Evolutionary conservation across 2,113 vertebrate species (phyloP), one percentile per base, ranked within the genome.

Genomic region (Mustela nigripes): DNA sequence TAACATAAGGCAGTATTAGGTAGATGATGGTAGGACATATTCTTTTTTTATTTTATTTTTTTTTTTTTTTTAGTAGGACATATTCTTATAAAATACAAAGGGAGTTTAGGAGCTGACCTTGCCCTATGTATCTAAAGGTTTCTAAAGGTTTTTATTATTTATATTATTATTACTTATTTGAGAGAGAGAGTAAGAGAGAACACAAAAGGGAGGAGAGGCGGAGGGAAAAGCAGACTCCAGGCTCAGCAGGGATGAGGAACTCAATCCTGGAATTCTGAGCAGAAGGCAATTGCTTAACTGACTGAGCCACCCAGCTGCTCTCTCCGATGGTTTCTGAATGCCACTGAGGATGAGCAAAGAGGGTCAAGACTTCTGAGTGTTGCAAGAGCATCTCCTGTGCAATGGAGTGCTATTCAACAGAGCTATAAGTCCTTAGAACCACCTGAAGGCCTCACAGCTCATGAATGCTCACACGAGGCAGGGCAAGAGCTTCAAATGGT

Each of bases 351-450:
- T 67, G 42, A 84, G 33, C 65, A 89, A 74, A n/a, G 45, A 39
- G 2, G 31, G 19, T 31, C 63, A 65, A 36, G 69, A 42, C 67
- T 79, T 88, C 2, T 24, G 56, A 36, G 53, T 14, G n/a, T 62
- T 39, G 7, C 36, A 67, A 31, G 67, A 10, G 8, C 19, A 42
- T 39, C 56, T 73, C 11, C 58, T 50, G n/a, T 22, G 39, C 18
- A 24, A 0, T 8, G 26, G 36, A 76, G n/a, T 0, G 0, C 39
- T 24, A 8, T 6, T 69, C 8, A 2, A 1, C 16, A 1, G 4
- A 89, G 65, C 24, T 60, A 11, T 45, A 82, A 39, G 11, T 63
- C 79, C 73, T 83, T 26, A 86, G 39, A 96, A 73, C 60, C 53
- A 87, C 88, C 69, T n/a, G 18, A 58, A 89, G 83, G 83, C 58